Percentiles rank a stretch among this genome's conserved stretches.
These are phyloP conservation scores for Daboia siamensis DNA, from an alignment of 2,113 vertebrate species.

Conservation along the genomic window DNA sequence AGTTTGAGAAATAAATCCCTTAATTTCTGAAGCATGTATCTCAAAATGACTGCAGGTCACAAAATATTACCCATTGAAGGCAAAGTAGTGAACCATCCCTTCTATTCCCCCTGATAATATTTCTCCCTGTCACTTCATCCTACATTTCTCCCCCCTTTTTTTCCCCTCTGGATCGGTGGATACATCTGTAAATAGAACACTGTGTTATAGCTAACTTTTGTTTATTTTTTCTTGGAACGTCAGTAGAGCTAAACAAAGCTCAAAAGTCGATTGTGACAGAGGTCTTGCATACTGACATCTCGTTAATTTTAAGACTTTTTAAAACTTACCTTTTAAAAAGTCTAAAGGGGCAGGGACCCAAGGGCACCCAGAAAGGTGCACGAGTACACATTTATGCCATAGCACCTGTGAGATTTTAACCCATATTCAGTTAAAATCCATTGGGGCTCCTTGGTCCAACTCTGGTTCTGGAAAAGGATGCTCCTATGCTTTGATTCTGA, in stretches of 20 bases:
- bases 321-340: background rate
- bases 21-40: background rate
- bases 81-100: background rate
- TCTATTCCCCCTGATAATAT: background rate
- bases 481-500: slow-evolving; percentile 22
- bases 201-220: background rate
- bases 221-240: background rate
- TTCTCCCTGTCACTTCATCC: background rate
- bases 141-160: background rate
- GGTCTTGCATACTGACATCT: background rate
- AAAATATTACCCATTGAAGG: background rate
- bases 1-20: background rate
- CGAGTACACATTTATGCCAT: background rate
- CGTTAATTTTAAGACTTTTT: background rate
- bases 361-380: background rate
- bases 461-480: background rate
- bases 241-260: background rate
- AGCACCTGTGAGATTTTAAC: background rate
- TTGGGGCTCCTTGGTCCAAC: background rate
- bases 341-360: background rate
- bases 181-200: background rate
- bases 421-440: background rate
- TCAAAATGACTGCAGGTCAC: background rate
- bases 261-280: background rate
- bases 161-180: background rate